Percentiles rank a stretch among this genome's conserved stretches.
phyloP scores from a whole-genome alignment of 2,888 invertebrate species.

The Rhagophthalmus giganteus region DNA sequence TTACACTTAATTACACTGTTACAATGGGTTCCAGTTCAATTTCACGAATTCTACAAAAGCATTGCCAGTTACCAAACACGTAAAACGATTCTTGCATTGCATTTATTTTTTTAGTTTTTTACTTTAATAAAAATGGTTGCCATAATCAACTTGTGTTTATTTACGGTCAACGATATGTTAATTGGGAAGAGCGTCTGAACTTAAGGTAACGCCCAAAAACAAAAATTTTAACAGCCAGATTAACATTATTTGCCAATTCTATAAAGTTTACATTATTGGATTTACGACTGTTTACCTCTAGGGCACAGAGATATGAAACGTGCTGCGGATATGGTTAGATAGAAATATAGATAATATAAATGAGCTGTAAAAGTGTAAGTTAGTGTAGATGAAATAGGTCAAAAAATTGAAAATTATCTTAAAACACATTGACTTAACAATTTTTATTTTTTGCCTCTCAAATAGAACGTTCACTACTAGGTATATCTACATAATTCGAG shows the following conservation, averaged over 20 bases:
- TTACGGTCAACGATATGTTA: constrained; percentile 5
- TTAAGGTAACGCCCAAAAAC: constrained; percentile 6
- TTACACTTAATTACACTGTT: constrained; percentile 5
- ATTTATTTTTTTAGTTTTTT: constrained; percentile 3
- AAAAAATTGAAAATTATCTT: no score
- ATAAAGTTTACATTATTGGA: constrained; percentile 8
- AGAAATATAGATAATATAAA: no score
- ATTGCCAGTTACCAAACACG: constrained; percentile 2
- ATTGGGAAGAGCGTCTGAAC: constrained; percentile 5
- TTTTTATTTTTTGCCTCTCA: no score
- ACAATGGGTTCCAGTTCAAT: constrained; percentile 7
- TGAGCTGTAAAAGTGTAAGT: no score
- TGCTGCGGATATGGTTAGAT: no score
- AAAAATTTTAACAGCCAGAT: constrained; percentile 1
- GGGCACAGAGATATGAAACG: no score
- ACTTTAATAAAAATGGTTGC: constrained; percentile 5
- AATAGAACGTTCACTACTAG: no score
- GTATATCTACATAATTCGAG: no score
- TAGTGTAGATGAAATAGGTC: no score
- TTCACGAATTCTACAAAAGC: constrained; percentile 4
- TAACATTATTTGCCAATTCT: constrained; percentile 7
- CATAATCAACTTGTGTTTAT: constrained; percentile 3
- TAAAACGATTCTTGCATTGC: constrained; percentile 5
- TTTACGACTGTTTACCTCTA: constrained; percentile 3
- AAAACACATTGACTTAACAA: no score